These are phyloP conservation scores for Leptodirus hochenwartii DNA, from an alignment of 2,888 invertebrate genomes.

Conservation along the genomic window DNA sequence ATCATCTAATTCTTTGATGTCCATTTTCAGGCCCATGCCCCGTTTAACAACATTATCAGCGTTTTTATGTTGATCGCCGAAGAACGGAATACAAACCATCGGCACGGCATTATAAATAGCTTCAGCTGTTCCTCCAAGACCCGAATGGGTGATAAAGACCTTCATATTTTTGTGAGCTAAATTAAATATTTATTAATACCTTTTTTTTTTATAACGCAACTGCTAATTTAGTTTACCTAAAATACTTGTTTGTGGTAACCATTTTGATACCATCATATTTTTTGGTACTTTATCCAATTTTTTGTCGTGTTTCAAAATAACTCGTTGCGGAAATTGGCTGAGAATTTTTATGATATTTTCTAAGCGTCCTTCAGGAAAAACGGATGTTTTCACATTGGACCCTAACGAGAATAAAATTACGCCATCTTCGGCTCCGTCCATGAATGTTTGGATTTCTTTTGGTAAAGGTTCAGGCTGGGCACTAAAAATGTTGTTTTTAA, in stretches of 20 bases:
- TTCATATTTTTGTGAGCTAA: conserved; percentile 33
- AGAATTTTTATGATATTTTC: conserved; percentile 34
- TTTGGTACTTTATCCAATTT: conserved; percentile 29
- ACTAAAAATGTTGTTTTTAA: too few relatives aligned
- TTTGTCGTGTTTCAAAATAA: conserved; percentile 51
- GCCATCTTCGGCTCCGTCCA: conserved; percentile 14
- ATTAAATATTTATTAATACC: conserved; percentile 5
- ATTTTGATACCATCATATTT: conserved; percentile 37
- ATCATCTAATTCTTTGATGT: conserved; percentile 24
- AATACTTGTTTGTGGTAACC: conserved; percentile 40
- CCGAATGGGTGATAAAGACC: conserved; percentile 39
- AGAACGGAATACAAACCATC: conserved; percentile 13
- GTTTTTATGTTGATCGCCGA: conserved; percentile 18
- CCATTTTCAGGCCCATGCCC: conserved; percentile 25
- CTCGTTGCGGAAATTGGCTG: conserved; percentile 34
- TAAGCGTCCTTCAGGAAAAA: conserved; percentile 13
- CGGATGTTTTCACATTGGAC: conserved; percentile 14
- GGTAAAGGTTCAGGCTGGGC: conserved; percentile 11
- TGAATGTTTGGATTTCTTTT: conserved; percentile 7
- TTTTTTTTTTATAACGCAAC: neutral
- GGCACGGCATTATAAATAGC: conserved; percentile 23
- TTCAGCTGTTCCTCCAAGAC: conserved; percentile 35
- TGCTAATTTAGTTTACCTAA: conserved; percentile 13
- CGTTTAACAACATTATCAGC: conserved; percentile 24
- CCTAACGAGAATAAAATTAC: conserved; percentile 18